Evolutionary conservation across 1,140 invertebrate species (phyloP).

Genomic region (Agrypnia vestita): DNA sequence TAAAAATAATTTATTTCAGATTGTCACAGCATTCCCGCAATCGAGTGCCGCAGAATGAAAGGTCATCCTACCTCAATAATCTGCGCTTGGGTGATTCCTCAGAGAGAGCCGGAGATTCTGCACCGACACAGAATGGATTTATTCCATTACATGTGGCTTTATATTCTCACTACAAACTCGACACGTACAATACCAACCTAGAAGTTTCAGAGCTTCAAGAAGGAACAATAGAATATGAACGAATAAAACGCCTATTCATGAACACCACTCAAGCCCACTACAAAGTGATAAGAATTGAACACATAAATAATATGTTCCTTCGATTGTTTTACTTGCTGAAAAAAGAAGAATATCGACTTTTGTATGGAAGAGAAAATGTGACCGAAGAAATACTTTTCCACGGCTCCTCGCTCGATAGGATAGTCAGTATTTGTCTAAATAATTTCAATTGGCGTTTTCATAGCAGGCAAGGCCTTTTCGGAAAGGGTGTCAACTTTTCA

Average conservation of each 20-base stretch:
- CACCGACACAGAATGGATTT: background rate
- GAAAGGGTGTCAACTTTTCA: conserved; percentile 64
- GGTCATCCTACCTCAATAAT: too few species aligned
- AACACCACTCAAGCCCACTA: conserved; percentile 30
- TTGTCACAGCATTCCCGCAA: too few species aligned
- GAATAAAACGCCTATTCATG: background rate
- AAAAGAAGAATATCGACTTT: conserved; percentile 56
- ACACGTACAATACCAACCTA: background rate
- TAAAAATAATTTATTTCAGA: conserved; percentile 1
- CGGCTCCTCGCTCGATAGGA: conserved; percentile 61
- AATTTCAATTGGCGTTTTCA: conserved; percentile 64
- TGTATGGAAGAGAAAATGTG: conserved; percentile 43
- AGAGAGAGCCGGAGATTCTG: too few species aligned
- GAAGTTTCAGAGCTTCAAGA: background rate
- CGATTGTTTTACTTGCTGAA: conserved; percentile 55
- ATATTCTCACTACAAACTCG: background rate
- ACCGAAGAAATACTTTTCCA: conserved; percentile 61
- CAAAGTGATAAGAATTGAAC: conserved; percentile 49
- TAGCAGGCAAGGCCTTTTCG: conserved; percentile 61
- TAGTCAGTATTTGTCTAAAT: conserved; percentile 59
- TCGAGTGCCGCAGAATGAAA: too few species aligned
- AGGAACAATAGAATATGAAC: background rate
- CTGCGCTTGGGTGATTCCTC: background rate
- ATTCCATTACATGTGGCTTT: background rate
- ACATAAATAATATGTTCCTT: conserved; percentile 54